Base-by-base conservation (phyloP, 2,113 vertebrate genomes). In the Barnardius zonarius region DNA sequence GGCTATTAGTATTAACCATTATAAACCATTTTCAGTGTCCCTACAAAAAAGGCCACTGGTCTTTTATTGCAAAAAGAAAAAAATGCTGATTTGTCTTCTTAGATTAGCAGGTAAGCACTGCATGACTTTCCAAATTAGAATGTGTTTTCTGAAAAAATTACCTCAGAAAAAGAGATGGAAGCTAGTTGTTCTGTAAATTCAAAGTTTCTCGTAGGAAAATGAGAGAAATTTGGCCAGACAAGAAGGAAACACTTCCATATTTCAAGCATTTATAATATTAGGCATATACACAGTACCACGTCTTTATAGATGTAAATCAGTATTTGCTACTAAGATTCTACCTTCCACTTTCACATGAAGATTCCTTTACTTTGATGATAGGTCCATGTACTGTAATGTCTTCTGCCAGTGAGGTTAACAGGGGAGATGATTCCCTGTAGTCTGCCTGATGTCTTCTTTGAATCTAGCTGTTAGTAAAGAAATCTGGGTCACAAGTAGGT, bases 231-330 rank as follows among this genome's bases (percentile, higher is more conserved):
- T 7, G 8, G 37, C 63, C 35, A 92, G 75, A 35, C 30, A 68
- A 62, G 37, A 33, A 67, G 59, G 52, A 93, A 73, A 69, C 48
- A 49, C 31, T 90, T 92, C 48, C 18, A 2, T 62, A 68, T 84
- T 80, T 80, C 62, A 61, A 86, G 49, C 16, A 61, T 90, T 95
- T 94, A 66, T 7, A 61, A 16, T 37, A 46, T 35, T 79, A 59
- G 30, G 24, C 87, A 69, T 49, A 43, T 7, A 70, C 41, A 76
- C 13, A 49, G 57, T 67, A 46, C 37, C 28, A 23, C 23, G 41
- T 78, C 92, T 84, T 63, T 80, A 35, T 41, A 82, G 73, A 73
- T 70, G 39, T 85, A 94, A 95, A 92, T 92, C n/a, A 93, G 43
- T 59, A 39, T 51, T 96, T 94, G 22, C 76, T 95, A 10, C 78